phyloP scores from a whole-genome alignment of 2,797 vertebrate species.

The Pangasius mekongensis region DNA sequence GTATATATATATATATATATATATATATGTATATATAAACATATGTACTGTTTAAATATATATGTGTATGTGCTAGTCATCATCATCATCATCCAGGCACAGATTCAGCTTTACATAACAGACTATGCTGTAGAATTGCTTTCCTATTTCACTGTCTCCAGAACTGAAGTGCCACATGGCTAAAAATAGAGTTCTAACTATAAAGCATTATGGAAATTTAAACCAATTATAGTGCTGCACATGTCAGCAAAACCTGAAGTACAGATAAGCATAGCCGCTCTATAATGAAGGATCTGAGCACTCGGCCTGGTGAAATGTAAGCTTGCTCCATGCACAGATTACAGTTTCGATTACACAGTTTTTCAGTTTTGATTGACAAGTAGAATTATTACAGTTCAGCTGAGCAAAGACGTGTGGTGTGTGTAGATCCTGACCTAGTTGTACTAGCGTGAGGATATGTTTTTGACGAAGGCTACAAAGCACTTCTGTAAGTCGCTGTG shows the following conservation, averaged over 20 bases:
- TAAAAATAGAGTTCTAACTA: constrained; percentile 46
- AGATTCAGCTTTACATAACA: constrained; percentile 5
- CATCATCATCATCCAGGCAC: not conserved
- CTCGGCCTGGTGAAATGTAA: not conserved
- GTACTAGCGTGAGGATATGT: not conserved
- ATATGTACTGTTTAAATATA: not conserved
- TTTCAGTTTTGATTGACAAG: not conserved
- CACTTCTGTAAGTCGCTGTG: not conserved
- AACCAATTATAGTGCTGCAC: constrained; percentile 6
- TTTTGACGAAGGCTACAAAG: not conserved
- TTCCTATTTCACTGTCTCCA: constrained; percentile 4
- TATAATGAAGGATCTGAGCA: not conserved
- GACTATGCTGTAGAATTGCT: not conserved
- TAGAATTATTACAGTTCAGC: not conserved
- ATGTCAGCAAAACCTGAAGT: constrained; percentile 8
- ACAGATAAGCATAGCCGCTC: not conserved
- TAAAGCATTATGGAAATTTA: constrained; percentile 48
- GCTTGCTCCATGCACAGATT: not conserved
- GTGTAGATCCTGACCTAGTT: not conserved
- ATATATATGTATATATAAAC: not conserved
- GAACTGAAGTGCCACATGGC: not conserved
- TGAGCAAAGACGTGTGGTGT: not conserved
- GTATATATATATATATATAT: too few species aligned
- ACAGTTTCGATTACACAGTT: not conserved
- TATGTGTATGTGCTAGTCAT: not conserved